Evolutionary conservation across 1,140 invertebrate species (phyloP), one percentile per base, ranked within the genome.

Genomic region (Hyles vespertilio): DNA sequence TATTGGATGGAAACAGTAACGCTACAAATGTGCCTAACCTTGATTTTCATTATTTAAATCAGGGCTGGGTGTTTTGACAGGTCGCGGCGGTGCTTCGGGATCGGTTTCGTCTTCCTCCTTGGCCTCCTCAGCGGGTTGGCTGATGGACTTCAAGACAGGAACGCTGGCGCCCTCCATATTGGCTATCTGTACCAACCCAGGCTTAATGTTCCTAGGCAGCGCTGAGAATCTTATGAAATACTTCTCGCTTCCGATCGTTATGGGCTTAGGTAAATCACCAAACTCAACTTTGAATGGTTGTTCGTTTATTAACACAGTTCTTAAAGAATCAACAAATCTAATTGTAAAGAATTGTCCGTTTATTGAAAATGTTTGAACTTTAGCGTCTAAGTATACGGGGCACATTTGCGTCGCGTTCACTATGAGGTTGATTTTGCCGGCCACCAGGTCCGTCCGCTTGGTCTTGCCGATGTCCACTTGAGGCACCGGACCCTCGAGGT

Each of bases 231-330:
- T 90, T 22, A 99, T 92, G 69, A 95, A 97, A 83, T 97, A 95
- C 65, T 94, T 94, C 61, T 93, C 93, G 12, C 93, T 94, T 32
- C 93, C 92, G 33, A 98, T 91, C 53, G 94, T 91, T 55, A 98
- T 94, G 1, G 96, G 94, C 74, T 97, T 96, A 0, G 97, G 97
- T 46, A 98, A 90, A 7, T 97, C 98, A 51, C 97, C 98, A 90
- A 98, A 99, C 63, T 97, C 94, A 2, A 95, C 92, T 77, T 94
- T 92, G 77, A 96, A 96, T 2, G 94, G 93, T 69, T 93, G 91
- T 47, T 96, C 95, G 77, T 98, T 96, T 7, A 98, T 92, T n/a
- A 96, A 76, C 1, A 95, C 94, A 4, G 93, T 95, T 60, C 92
- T 87, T 10, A 97, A 89, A 0, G 93, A 90, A 72, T 97, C 94